phyloP scores from a whole-genome alignment of 1,140 invertebrate species.

The Pentalonia nigronervosa region DNA sequence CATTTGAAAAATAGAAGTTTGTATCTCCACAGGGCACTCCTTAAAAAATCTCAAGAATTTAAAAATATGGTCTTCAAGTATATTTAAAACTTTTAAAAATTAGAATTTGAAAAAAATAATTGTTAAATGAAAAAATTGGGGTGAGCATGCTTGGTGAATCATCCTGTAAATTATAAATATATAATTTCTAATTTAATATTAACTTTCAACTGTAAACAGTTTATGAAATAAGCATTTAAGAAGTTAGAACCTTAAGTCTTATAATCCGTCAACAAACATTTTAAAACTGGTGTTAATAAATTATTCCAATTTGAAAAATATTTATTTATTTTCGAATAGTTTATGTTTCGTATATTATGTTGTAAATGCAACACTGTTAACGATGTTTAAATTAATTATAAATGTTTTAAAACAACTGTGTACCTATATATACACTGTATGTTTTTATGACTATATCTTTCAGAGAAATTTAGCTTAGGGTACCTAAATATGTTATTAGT shows the following conservation, averaged over 20 bases:
- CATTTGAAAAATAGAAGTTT: too few species aligned
- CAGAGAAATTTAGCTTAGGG: neutral
- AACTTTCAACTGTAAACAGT: neutral
- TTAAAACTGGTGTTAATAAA: neutral
- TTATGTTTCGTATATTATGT: neutral
- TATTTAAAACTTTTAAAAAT: too few species aligned
- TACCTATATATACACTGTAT: neutral
- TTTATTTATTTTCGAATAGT: neutral
- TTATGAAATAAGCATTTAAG: neutral
- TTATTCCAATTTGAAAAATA: neutral
- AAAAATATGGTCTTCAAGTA: too few species aligned
- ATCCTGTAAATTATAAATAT: too few species aligned
- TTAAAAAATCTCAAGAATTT: too few species aligned
- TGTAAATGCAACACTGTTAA: neutral
- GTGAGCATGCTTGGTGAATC: too few species aligned
- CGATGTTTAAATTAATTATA: neutral
- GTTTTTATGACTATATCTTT: neutral
- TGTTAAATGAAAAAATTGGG: too few species aligned
- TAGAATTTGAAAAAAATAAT: too few species aligned
- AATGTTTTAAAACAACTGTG: neutral
- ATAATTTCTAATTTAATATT: neutral
- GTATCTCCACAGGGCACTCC: too few species aligned
- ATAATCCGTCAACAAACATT: neutral
- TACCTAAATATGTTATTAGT: neutral
- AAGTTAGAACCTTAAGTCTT: neutral